These are phyloP conservation scores for Octomys mimax DNA, from an alignment of 2,797 vertebrate genomes.

Conservation along the genomic window DNA sequence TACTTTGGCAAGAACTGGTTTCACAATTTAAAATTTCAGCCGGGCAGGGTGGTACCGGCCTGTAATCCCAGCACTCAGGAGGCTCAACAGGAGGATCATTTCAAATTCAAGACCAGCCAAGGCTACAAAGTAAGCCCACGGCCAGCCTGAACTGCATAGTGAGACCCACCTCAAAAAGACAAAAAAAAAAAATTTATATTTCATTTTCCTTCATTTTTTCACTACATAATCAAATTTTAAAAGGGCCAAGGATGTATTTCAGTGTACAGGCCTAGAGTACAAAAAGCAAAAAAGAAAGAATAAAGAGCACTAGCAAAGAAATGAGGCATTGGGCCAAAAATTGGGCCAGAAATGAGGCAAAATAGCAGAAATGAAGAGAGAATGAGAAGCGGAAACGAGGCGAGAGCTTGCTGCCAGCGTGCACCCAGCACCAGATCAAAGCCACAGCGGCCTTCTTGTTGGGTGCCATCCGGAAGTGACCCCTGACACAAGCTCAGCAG, in stretches of 20 bases:
- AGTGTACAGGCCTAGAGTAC: not conserved
- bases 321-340: not conserved
- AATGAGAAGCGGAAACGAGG: not conserved
- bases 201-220: not conserved
- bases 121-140: no score
- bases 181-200: not conserved
- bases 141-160: not conserved
- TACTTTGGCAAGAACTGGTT: no score
- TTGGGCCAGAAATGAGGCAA: not conserved
- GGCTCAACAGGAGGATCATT: not conserved
- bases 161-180: not conserved
- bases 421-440: not conserved
- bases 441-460: not conserved
- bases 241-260: not conserved
- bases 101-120: no score
- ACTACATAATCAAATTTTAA: not conserved
- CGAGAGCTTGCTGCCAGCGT: not conserved
- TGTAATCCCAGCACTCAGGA: not conserved
- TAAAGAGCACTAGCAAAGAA: not conserved
- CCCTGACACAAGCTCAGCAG: not conserved
- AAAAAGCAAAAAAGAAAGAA: not conserved
- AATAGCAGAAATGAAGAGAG: not conserved
- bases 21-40: no score
- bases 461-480: not conserved
- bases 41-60: no score